Percentiles rank a stretch among this genome's conserved stretches.
phyloP scores from a whole-genome alignment of 2,888 invertebrate genomes.

The Pyralis farinalis region DNA sequence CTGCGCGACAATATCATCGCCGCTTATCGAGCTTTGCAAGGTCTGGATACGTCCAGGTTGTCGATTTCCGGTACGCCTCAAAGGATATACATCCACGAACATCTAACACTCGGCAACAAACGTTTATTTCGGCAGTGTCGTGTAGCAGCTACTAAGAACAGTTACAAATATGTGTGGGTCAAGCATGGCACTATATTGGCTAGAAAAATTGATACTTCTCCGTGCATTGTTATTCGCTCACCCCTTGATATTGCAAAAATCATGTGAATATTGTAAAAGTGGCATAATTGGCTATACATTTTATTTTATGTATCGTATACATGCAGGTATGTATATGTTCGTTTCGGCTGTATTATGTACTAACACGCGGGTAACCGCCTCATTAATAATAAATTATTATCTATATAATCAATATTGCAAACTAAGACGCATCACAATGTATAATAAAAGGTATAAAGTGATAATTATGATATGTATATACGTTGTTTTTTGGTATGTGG shows the following conservation, averaged over 20 bases:
- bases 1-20: too few relatives aligned
- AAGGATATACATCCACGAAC: neutral
- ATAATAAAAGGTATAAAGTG: too few relatives aligned
- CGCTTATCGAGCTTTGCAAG: too few relatives aligned
- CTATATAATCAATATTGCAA: too few relatives aligned
- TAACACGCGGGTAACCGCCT: too few relatives aligned
- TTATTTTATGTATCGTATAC: neutral
- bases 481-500: too few relatives aligned
- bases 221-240: slow-evolving; percentile 5
- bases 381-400: too few relatives aligned
- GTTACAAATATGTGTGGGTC: slow-evolving; percentile 5
- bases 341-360: too few relatives aligned
- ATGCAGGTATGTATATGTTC: neutral
- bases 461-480: too few relatives aligned
- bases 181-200: slow-evolving; percentile 2
- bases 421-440: too few relatives aligned
- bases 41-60: neutral
- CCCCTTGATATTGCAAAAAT: neutral
- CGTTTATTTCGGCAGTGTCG: slow-evolving; percentile 4
- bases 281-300: neutral
- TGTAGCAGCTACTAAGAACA: neutral
- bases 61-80: neutral
- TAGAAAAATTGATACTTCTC: slow-evolving; percentile 6
- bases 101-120: slow-evolving; percentile 1
- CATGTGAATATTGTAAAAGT: neutral